Evolutionary conservation across 2,797 vertebrate genomes (phyloP), one percentile per base, ranked within the genome.

Genomic region (Rhinichthys osculus): DNA sequence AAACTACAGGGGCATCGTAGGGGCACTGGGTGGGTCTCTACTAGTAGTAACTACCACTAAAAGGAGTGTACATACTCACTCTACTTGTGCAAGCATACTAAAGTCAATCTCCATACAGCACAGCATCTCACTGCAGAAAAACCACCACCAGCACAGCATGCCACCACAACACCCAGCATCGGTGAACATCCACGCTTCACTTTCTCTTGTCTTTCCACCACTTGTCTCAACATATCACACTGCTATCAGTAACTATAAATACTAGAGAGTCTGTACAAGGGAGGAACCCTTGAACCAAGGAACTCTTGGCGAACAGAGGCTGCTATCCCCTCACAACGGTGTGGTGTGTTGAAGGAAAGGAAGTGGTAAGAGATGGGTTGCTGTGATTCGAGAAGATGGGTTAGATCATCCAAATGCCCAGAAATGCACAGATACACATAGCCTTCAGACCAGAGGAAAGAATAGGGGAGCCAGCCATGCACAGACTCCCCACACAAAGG

Each of bases 401-500:
- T 85, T 87, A 89, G 88, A 54, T 23, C 88, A 88, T 94, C 91
- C 90, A 90, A 73, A 90, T 71, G 57, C 74, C 80, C 85, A 88
- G 77, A 66, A 87, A 70, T 73, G 85, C 67, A 70, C 79, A 84
- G 40, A 86, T 35, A 78, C 83, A 81, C 66, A 80, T 66, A 85
- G 82, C 84, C 80, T 81, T 72, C 66, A 74, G 59, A 78, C 52
- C 40, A 79, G 33, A 87, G 40, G 80, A 81, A 90, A 73, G 35
- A 86, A 89, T 54, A 33, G 54, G 90, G 86, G 69, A 79, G 88
- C 87, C 87, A 91, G 90, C 88, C 87, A 90, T 86, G 91, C 92
- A 93, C 89, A 77, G 73, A 91, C 83, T 84, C 84, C 92, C 90
- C 89, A 91, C 91, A 92, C 90, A 93, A 88, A 93, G 90, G 92